Percentiles rank a stretch among this genome's conserved stretches.
Evolutionary conservation across 2,797 vertebrate species (phyloP).

Genomic region (Nothura maculosa): DNA sequence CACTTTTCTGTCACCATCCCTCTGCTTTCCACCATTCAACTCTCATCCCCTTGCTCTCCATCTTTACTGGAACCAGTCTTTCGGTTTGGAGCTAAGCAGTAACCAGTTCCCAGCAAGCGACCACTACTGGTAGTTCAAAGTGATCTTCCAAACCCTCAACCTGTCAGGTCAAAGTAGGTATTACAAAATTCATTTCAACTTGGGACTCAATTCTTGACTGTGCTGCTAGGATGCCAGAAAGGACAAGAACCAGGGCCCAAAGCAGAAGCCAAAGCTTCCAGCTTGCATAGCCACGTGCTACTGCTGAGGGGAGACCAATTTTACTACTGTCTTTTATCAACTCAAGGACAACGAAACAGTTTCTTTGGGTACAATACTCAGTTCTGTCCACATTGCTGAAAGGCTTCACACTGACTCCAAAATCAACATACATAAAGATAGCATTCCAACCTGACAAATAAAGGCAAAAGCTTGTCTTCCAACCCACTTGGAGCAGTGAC

Average conservation of each 20-base stretch:
- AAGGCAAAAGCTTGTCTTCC: constrained; percentile 85
- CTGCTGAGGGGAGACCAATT: neutral
- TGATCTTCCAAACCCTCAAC: neutral
- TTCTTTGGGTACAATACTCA: neutral
- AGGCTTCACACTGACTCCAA: neutral
- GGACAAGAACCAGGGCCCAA: neutral
- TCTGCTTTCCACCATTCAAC: neutral
- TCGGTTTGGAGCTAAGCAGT: neutral
- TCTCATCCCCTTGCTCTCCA: neutral
- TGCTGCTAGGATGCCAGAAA: neutral
- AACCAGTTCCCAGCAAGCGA: neutral
- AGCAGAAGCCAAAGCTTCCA: neutral
- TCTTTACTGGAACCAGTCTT: neutral
- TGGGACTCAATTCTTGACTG: neutral
- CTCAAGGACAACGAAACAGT: neutral
- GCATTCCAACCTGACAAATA: constrained; percentile 81
- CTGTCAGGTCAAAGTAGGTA: neutral
- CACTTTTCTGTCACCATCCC: neutral
- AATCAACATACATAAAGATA: rapidly evolving
- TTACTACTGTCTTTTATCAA: neutral
- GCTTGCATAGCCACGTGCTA: neutral
- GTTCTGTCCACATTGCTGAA: neutral
- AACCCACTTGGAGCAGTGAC: constrained; percentile 82
- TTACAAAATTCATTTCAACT: neutral
- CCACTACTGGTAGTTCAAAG: rapidly evolving